Conservation (phyloP, 2,797 vertebrate genomes). For the Anomalospiza imberbis region DNA sequence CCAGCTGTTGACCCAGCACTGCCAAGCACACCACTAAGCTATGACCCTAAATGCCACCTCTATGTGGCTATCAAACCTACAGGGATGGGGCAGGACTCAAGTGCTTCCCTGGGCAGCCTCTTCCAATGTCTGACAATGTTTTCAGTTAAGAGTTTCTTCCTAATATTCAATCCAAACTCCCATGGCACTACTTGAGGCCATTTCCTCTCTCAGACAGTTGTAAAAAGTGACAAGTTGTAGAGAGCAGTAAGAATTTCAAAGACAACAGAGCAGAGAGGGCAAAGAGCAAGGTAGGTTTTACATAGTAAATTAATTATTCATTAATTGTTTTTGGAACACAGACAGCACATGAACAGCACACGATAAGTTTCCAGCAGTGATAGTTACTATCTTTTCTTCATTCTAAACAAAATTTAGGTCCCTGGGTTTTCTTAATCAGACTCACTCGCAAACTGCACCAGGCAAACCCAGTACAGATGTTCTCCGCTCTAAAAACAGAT, state of each 20-base stretch:
- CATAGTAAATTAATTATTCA: neutral
- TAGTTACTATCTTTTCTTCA: neutral
- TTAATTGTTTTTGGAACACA: neutral
- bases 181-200: rapidly evolving
- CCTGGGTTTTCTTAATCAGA: neutral
- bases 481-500: neutral
- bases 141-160: neutral
- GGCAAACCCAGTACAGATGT: neutral
- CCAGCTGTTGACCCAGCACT: neutral
- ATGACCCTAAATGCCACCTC: neutral
- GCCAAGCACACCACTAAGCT: neutral
- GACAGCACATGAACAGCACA: neutral
- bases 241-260: neutral
- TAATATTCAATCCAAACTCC: neutral
- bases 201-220: neutral
- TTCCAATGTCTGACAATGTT: neutral
- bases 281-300: neutral
- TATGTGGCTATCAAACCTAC: rapidly evolving
- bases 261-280: neutral
- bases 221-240: neutral
- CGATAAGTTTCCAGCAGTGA: neutral
- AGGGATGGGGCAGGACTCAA: neutral
- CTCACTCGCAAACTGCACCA: neutral
- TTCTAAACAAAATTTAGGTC: neutral
- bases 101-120: neutral